Evolutionary conservation across 2,113 vertebrate genomes (phyloP).

Genomic region (Ancistrus triradiatus): DNA sequence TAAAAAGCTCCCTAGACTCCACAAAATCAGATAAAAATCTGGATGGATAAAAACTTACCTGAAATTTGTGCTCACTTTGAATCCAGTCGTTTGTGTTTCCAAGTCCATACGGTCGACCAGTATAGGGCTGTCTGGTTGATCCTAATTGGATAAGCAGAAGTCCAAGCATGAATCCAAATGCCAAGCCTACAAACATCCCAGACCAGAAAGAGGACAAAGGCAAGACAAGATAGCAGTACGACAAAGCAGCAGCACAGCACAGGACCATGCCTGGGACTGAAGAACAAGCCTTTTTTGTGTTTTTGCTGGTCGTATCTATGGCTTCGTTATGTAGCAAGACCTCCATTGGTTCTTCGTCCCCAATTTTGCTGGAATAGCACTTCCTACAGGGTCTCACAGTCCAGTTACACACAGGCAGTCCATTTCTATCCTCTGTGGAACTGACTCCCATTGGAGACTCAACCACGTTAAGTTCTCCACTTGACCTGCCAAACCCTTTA

Average conservation of each 20-base stretch:
- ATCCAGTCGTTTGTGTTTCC: slow-evolving; percentile 3
- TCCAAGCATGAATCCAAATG: slow-evolving; percentile 75
- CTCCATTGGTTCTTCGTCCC: slow-evolving; percentile 58
- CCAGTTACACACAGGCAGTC: slow-evolving; percentile 55
- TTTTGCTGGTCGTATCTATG: slow-evolving; percentile 48
- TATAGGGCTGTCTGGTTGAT: slow-evolving; percentile 37
- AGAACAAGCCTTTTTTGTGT: slow-evolving; percentile 15
- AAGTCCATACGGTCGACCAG: slow-evolving; percentile 2
- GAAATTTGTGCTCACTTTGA: slow-evolving; percentile 19
- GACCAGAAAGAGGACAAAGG: slow-evolving; percentile 79
- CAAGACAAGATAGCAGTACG: slow-evolving; percentile 77
- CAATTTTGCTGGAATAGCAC: slow-evolving; percentile 38
- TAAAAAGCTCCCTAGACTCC: neutral
- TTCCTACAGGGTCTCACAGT: slow-evolving; percentile 41
- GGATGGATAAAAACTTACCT: no score
- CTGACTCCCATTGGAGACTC: slow-evolving; percentile 44
- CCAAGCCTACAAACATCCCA: slow-evolving; percentile 75
- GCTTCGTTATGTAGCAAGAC: slow-evolving; percentile 69
- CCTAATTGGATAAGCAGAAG: slow-evolving; percentile 73
- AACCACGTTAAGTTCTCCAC: slow-evolving; percentile 33
- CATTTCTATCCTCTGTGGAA: slow-evolving; percentile 48
- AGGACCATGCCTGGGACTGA: slow-evolving; percentile 69
- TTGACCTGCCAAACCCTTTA: slow-evolving; percentile 43
- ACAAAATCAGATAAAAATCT: no score
- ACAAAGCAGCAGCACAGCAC: slow-evolving; percentile 64